Conservation (phyloP, 2,797 vertebrate genomes). For the Rachycentron canadum region DNA sequence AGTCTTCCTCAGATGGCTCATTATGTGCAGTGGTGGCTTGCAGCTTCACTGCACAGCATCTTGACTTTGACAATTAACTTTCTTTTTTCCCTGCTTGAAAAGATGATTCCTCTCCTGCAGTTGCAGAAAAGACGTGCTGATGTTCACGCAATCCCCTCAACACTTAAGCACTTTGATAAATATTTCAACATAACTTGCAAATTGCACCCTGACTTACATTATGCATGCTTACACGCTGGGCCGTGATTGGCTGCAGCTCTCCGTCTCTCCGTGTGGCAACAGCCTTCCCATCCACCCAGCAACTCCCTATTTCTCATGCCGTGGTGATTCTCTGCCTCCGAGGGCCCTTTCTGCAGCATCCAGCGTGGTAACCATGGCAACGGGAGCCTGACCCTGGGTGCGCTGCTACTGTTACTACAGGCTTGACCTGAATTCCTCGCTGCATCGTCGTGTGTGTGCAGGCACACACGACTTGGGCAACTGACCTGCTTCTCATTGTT, state of each 20-base stretch:
- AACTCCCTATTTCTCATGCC: slow-evolving; percentile 82
- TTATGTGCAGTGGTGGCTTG: neutral
- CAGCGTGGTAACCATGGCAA: slow-evolving; percentile 82
- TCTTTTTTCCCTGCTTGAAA: neutral
- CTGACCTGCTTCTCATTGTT: slow-evolving; percentile 77
- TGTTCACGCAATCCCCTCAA: neutral
- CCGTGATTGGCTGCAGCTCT: slow-evolving; percentile 79
- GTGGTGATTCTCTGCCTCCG: slow-evolving; percentile 78
- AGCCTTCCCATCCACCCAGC: slow-evolving; percentile 82
- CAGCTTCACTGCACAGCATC: neutral
- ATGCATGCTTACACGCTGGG: slow-evolving; percentile 63
- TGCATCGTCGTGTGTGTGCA: slow-evolving; percentile 61
- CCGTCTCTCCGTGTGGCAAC: slow-evolving; percentile 82
- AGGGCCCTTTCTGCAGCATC: slow-evolving; percentile 84
- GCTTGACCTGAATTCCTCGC: slow-evolving; percentile 86
- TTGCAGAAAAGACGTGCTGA: neutral
- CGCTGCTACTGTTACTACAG: slow-evolving; percentile 71
- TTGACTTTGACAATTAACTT: neutral
- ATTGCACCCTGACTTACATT: slow-evolving; percentile 74
- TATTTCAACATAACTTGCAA: slow-evolving; percentile 71
- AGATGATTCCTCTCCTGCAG: neutral
- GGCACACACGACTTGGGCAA: slow-evolving; percentile 51
- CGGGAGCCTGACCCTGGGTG: slow-evolving; percentile 80
- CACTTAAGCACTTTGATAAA: slow-evolving; percentile 45
- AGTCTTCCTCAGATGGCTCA: neutral